Evolutionary conservation across 2,888 invertebrate genomes (phyloP), one percentile per base, ranked within the genome.

Genomic region (Bellardia pandia): DNA sequence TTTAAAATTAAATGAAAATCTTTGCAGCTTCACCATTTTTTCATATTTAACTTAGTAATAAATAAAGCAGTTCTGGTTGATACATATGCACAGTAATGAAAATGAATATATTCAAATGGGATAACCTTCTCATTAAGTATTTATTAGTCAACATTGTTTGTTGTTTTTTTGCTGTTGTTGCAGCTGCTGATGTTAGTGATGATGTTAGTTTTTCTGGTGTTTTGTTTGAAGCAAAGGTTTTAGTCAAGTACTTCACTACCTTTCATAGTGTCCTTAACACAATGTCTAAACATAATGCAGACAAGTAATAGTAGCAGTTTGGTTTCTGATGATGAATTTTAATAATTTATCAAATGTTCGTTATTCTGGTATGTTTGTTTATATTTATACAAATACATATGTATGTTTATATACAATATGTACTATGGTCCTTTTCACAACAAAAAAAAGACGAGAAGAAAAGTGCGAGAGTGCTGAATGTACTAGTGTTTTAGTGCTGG

Each of bases 321-420:
- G 51, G 23, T 81, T 78, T 77, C 58, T 78, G 48, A 78, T 88
- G 81, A 88, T 88, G 81, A 79, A 86, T 84, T 86, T 84, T 86
- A 84, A 86, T 88, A 86, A 88, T 86, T 79, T 86, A 88, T 88
- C 58, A 86, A 71, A 81, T 84, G 78, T 76, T 56, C 48, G 75
- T 3, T 75, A 42, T 64, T 58, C 37, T 6, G 14, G 37, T 77
- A 11, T 71, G 62, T 56, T 56, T 42, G 16, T 64, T n/a, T 51
- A 3, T 56, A 56, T n/a, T 53, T 56, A 16, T 51, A 40, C n/a
- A 48, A 8, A 11, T 62, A 16, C 16, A 16, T 23, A 33, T 56
- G 56, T 69, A 33, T 74, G 30, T 37, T 23, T 23, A 23, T 23
- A 23, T 23, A 23, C 23, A 23, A 23, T 23, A 23, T 23, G 23